Base-by-base conservation (phyloP, 2,113 vertebrate species). In the Rhinolophus sinicus region DNA sequence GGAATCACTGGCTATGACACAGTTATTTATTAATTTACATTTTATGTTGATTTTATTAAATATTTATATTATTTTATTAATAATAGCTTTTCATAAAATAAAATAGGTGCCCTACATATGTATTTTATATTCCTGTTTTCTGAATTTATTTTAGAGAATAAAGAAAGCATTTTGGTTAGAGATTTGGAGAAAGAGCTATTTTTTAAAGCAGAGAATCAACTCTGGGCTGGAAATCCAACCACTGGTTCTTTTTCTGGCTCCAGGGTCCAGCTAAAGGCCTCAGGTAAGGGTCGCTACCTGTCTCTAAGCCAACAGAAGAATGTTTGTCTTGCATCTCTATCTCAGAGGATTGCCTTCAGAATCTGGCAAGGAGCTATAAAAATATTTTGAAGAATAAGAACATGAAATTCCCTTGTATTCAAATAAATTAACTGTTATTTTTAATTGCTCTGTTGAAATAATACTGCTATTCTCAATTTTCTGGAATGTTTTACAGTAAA, bases 11-110 rank as follows among this genome's bases (percentile, higher is more conserved):
- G 5, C 80, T 80, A n/a, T 19, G 40, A 21, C 6, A 93, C 14
- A 52, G 54, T 92, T 89, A 89, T 92, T 93, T 81, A 89, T 96
- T 89, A 92, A 85, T 96, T 95, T 94, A 21, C 90, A 88, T 72
- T 76, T 85, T 81, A 62, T 88, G 35, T 88, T 92, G 38, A 82
- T 84, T 89, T 95, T 91, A 67, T 85, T 76, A 94, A 90, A 91
- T 93, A 83, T 76, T 89, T 85, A 86, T 89, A 84, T 22, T 28
- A 80, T 13, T 16, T 9, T 72, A 90, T 73, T 81, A 84, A 38
- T 62, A 92, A 73, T 92, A 77, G n/a, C 8, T 90, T 92, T 92
- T 90, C 18, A 85, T 65, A 77, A 83, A 95, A 86, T 82, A 92
- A 93, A 90, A 89, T 38, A 73, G 52, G 52, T 94, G 21, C 2